Evolutionary conservation across 1,140 invertebrate species (phyloP), one percentile per base, ranked within the genome.

Genomic region (Trachelipus rathkii): DNA sequence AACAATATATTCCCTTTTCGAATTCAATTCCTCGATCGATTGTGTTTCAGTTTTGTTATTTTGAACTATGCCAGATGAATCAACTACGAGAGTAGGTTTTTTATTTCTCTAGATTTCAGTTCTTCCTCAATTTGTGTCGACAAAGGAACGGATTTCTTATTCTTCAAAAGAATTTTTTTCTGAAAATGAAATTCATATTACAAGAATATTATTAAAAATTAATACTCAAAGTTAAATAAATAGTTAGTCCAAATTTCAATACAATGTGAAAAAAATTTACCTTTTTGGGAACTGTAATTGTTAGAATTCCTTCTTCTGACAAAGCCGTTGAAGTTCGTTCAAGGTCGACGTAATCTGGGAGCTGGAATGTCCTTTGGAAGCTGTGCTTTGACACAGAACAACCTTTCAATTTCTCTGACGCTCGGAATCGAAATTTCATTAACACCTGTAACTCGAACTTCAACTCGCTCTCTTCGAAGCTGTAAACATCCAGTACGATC

Each of bases 271-370:
- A 60, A 60, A 15, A 60, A 60, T 19, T 15, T 60, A 60, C 50
- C 50, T 13, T 60, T 60, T 77, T 77, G 23, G 76, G 72, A 23
- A 77, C 76, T 6, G 24, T 77, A 19, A 77, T 50, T 15, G 76
- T 77, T 5, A 77, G 72, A 43, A 77, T 77, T 44, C 73, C 76
- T 21, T 77, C 76, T 7, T 69, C 44, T 10, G 76, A 77, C n/a
- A 74, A 53, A 10, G 67, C 76, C 1, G 76, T 72, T 13, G 72
- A 73, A 0, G 72, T 69, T 10, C 24, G 13, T 8, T 74, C 60
- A 5, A 68, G n/a, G 0, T 46, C 72, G 43, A 73, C 50, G 66
- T 50, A 71, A 7, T 71, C 72, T 15, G 76, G 76, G 23, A 77
- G 72, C 15, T 44, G 44, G 72, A 77, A 77, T 33, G 33, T 50